Evolutionary conservation across 1,140 invertebrate species (phyloP).

Genomic region (Euura saliciscinereae): DNA sequence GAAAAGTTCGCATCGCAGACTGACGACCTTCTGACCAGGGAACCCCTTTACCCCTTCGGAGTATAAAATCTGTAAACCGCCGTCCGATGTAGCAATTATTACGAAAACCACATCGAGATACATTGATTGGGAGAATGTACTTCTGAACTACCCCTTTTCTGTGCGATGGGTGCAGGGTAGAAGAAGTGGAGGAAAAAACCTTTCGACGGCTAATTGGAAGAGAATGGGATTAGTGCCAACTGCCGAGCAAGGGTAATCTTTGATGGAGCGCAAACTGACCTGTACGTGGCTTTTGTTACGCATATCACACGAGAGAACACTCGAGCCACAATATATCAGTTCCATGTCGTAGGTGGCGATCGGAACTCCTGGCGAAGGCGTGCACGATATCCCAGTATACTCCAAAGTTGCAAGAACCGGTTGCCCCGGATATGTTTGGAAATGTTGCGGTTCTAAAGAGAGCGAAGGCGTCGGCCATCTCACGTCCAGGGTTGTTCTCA

Average conservation of each 20-base stretch:
- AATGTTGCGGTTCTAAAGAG: constrained; percentile 71
- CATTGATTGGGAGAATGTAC: too few relatives aligned
- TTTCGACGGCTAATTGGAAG: too few relatives aligned
- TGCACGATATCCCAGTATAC: constrained; percentile 73
- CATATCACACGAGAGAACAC: constrained; percentile 51
- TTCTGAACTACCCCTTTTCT: too few relatives aligned
- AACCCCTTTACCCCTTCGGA: constrained; percentile 74
- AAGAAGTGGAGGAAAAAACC: too few relatives aligned
- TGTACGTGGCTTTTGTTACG: constrained; percentile 50
- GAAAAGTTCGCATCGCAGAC: constrained; percentile 76
- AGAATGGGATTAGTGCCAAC: too few relatives aligned
- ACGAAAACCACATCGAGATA: not conserved
- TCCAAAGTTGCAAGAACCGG: constrained; percentile 74
- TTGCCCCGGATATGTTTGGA: constrained; percentile 77
- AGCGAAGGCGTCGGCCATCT: constrained; percentile 78
- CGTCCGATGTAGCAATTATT: not conserved
- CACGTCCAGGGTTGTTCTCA: constrained; percentile 71
- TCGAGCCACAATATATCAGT: constrained; percentile 75
- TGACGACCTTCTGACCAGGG: constrained; percentile 68
- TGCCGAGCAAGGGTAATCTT: too few relatives aligned
- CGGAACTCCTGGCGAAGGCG: constrained; percentile 54
- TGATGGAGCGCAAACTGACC: constrained; percentile 26
- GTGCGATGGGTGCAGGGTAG: too few relatives aligned
- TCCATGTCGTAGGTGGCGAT: constrained; percentile 67
- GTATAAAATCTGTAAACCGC: constrained; percentile 63